These are phyloP conservation scores for Brachylomia viminalis DNA, from an alignment of 2,888 invertebrate genomes.

Conservation along the genomic window DNA sequence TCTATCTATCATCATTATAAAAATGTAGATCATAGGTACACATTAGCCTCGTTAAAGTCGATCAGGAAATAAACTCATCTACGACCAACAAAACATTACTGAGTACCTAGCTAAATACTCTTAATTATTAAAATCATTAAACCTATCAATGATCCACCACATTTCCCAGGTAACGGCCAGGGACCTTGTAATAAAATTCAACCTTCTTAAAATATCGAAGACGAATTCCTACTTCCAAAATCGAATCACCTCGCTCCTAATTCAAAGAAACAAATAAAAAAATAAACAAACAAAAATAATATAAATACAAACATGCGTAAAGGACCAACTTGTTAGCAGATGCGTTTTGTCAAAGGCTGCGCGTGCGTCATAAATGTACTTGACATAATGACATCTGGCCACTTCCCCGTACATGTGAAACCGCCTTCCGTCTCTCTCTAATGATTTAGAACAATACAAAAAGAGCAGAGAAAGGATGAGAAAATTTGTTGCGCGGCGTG, in stretches of 20 bases:
- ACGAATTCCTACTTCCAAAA: constrained; percentile 28
- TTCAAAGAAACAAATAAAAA: constrained; percentile 52
- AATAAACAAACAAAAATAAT: constrained; percentile 58
- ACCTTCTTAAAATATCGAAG: constrained; percentile 32
- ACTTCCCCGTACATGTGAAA: constrained; percentile 60
- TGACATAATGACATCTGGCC: constrained; percentile 71
- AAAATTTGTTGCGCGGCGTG: constrained; percentile 20
- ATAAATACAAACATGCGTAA: constrained; percentile 47
- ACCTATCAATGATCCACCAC: background rate
- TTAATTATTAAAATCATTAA: constrained; percentile 28
- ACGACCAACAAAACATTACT: background rate
- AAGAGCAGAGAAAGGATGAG: constrained; percentile 60
- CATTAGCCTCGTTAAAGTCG: background rate
- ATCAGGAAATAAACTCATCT: background rate
- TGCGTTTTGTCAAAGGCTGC: constrained; percentile 71
- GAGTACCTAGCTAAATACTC: background rate
- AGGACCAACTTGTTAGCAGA: constrained; percentile 70
- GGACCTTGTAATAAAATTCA: constrained; percentile 23
- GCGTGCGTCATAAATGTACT: constrained; percentile 78
- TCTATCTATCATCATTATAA: background rate
- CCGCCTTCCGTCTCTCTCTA: constrained; percentile 56
- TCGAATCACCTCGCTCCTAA: constrained; percentile 34
- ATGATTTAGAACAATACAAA: constrained; percentile 23
- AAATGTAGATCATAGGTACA: background rate
- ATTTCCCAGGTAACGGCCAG: background rate